These are phyloP conservation scores for Melanotaenia nigrans DNA, from an alignment of 2,797 vertebrate species.

Conservation along the genomic window DNA sequence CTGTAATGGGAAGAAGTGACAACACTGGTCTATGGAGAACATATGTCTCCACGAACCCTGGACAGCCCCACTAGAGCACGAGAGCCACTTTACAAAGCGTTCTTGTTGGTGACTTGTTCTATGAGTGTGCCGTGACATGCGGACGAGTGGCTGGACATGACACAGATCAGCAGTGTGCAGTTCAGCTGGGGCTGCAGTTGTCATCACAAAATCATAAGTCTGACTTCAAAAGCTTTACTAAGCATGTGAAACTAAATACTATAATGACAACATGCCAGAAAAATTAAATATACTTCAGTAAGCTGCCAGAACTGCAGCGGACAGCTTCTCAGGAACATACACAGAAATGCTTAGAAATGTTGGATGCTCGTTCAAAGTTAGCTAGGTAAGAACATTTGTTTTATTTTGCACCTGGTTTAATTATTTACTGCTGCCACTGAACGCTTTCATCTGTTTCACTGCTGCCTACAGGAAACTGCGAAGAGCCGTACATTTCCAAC, in stretches of 20 bases:
- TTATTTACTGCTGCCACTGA: conserved; percentile 11
- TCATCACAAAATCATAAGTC: conserved; percentile 21
- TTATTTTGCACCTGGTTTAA: conserved; percentile 20
- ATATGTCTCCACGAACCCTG: conserved; percentile 64
- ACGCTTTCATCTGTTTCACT: conserved; percentile 6
- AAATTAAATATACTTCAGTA: conserved; percentile 20
- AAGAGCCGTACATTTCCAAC: conserved; percentile 4
- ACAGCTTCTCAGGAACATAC: conserved; percentile 5
- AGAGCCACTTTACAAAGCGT: conserved; percentile 56
- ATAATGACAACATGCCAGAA: conserved; percentile 26
- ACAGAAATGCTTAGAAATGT: conserved; percentile 16
- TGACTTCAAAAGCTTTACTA: conserved; percentile 26
- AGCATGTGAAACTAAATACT: conserved; percentile 22
- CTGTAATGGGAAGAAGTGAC: conserved; percentile 59
- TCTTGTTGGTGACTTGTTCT: conserved; percentile 59
- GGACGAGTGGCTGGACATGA: conserved; percentile 42
- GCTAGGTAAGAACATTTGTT: not conserved
- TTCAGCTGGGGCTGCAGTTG: conserved; percentile 18
- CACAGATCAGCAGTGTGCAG: conserved; percentile 34
- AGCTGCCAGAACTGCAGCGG: conserved; percentile 1
- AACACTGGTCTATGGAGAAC: conserved; percentile 63
- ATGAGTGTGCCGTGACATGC: conserved; percentile 54
- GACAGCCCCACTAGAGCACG: conserved; percentile 34
- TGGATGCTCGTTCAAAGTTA: conserved; percentile 2
- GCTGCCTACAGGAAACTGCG: conserved; percentile 12